phyloP scores from a whole-genome alignment of 2,113 vertebrate genomes.

The Silurus asotus region DNA sequence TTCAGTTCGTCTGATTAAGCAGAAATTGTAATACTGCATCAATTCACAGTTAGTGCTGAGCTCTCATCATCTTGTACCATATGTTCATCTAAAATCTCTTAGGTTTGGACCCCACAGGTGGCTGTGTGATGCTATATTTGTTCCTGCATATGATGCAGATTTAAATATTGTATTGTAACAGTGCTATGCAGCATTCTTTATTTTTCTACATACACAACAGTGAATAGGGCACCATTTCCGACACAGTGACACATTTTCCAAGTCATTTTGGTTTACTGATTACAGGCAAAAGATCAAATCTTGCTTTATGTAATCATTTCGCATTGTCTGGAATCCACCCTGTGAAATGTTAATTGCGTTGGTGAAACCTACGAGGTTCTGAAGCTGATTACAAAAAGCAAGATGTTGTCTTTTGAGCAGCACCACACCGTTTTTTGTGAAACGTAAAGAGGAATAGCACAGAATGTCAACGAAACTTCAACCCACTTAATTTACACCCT shows the following conservation, averaged over 20 bases:
- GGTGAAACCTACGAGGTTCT: not conserved
- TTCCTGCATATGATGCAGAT: not conserved
- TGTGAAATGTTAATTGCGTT: not conserved
- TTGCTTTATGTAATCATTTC: not conserved
- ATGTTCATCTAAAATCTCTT: not conserved
- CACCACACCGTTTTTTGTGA: not conserved
- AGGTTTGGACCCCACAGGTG: not conserved
- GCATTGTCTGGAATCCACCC: not conserved
- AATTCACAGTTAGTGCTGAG: not conserved
- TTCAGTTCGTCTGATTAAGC: too few relatives aligned
- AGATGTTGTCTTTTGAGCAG: conserved; percentile 13
- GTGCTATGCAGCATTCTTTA: not conserved
- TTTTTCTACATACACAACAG: not conserved
- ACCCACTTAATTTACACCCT: not conserved
- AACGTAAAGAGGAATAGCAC: conserved; percentile 12
- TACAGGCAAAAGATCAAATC: not conserved
- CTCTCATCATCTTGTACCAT: not conserved
- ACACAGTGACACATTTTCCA: not conserved
- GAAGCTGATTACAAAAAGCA: conserved; percentile 28
- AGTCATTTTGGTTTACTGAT: not conserved
- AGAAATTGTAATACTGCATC: too few relatives aligned
- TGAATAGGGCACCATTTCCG: not conserved
- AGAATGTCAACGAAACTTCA: not conserved
- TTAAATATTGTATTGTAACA: not conserved
- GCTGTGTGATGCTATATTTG: not conserved